These are phyloP conservation scores for Tetraodon nigroviridis DNA, from an alignment of 2,113 vertebrate genomes.

Conservation along the genomic window DNA sequence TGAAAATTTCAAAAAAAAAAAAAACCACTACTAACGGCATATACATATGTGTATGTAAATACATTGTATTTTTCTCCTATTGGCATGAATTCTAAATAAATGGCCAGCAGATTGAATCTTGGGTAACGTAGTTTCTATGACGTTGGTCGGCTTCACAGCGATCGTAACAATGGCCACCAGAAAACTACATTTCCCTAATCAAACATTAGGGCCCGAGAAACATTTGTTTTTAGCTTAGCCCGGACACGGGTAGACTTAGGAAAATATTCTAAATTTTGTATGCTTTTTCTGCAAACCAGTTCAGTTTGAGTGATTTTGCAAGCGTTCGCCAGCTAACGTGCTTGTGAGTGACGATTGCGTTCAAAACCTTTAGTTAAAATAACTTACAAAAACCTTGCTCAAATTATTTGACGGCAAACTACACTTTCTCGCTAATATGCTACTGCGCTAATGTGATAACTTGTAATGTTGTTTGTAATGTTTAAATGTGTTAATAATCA, in stretches of 20 bases:
- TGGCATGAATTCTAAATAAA: background rate
- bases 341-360: conserved; percentile 18
- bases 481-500: background rate
- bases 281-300: background rate
- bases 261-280: background rate
- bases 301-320: background rate
- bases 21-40: no score
- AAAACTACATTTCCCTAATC: conserved; percentile 67
- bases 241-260: conserved; percentile 12
- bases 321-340: no score
- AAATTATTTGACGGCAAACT: background rate
- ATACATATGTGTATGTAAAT: no score
- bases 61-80: background rate
- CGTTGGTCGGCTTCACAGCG: fast-evolving
- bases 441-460: background rate
- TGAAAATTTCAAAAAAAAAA: no score
- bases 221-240: conserved; percentile 71
- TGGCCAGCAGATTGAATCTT: conserved; percentile 13
- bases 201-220: conserved; percentile 4
- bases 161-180: fast-evolving
- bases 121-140: conserved; percentile 65
- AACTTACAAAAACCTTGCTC: background rate
- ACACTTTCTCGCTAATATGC: background rate
- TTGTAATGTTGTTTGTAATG: background rate
- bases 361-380: background rate